Evolutionary conservation across 2,888 invertebrate genomes (phyloP), one percentile per base, ranked within the genome.

Genomic region (Volucella inflata): DNA sequence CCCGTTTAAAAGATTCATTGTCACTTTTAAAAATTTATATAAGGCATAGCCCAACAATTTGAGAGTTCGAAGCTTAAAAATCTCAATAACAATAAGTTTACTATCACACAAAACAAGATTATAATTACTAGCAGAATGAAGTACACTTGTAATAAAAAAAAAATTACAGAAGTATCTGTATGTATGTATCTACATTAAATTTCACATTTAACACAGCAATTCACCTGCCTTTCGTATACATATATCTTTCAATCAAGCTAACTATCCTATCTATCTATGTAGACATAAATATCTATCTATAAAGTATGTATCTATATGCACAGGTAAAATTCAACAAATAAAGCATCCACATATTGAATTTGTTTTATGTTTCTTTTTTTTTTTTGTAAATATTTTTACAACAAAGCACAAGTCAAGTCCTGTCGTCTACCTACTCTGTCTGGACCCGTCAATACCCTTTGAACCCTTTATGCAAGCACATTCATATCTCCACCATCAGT

Each of bases 191-290:
- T 77, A 60, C 36, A 38, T 48, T 67, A 72, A 75, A 70, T 83
- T 68, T 55, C 62, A 85, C 76, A 85, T 80, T 30, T 85, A 85
- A 53, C 84, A 85, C 80, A 85, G 76, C 53, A 76, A 71, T 71
- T 80, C 71, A 55, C 80, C 75, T 59, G 75, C 60, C 51, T 30
- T 30, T 30, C 48, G 17, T 40, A 62, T 55, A 16, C 14, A 72
- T 44, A 16, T 17, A 72, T 44, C 53, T 38, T 64, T 55, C 16
- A 76, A 67, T 83, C 50, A 67, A 57, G 48, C 78, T 68, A 74
- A 57, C 67, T 83, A 76, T 50, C 81, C 70, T 81, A 75, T 44
- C 72, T 68, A 68, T 2, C 36, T 40, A 57, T 40, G 12, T 50
- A 16, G 51, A 68, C 40, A 40, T 65, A 72, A 40, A 11, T 51